Evolutionary conservation across 2,888 invertebrate species (phyloP).

Genomic region (Hylaea fasciaria): DNA sequence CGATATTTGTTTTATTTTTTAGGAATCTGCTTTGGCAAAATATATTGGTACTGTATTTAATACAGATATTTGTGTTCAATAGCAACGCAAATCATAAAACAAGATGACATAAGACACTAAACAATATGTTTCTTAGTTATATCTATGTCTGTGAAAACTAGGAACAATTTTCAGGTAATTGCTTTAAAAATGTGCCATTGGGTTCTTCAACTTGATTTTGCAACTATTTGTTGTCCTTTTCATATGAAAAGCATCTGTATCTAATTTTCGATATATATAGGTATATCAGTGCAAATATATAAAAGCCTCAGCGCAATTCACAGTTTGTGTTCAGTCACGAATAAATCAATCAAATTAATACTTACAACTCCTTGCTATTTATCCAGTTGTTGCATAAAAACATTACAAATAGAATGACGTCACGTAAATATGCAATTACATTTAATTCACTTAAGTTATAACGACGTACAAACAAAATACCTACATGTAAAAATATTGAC

Average conservation of each 20-base stretch:
- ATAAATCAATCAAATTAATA: slow-evolving; percentile 54
- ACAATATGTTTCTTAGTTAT: slow-evolving; percentile 1
- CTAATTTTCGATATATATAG: slow-evolving; percentile 11
- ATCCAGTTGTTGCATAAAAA: slow-evolving; percentile 74
- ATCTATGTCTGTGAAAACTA: slow-evolving; percentile 24
- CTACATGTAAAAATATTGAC: too few species aligned
- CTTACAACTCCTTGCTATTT: slow-evolving; percentile 83
- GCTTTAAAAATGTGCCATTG: slow-evolving; percentile 18
- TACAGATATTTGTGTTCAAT: slow-evolving; percentile 30
- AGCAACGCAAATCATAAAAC: slow-evolving; percentile 41
- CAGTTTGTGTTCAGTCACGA: slow-evolving; percentile 35
- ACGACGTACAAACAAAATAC: too few species aligned
- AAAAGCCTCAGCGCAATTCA: slow-evolving; percentile 31
- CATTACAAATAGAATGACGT: slow-evolving; percentile 43
- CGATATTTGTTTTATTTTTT: too few species aligned
- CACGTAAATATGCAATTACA: background rate
- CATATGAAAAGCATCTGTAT: slow-evolving; percentile 5
- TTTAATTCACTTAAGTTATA: background rate
- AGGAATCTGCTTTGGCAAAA: slow-evolving; percentile 26
- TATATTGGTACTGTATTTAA: slow-evolving; percentile 29
- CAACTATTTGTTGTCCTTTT: slow-evolving; percentile 3
- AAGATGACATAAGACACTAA: slow-evolving; percentile 15
- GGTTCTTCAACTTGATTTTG: slow-evolving; percentile 2
- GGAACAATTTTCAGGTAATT: slow-evolving; percentile 13
- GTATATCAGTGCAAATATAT: slow-evolving; percentile 25